Evolutionary conservation across 2,113 vertebrate species (phyloP), one percentile per base, ranked within the genome.

Genomic region (Tragelaphus scriptus): DNA sequence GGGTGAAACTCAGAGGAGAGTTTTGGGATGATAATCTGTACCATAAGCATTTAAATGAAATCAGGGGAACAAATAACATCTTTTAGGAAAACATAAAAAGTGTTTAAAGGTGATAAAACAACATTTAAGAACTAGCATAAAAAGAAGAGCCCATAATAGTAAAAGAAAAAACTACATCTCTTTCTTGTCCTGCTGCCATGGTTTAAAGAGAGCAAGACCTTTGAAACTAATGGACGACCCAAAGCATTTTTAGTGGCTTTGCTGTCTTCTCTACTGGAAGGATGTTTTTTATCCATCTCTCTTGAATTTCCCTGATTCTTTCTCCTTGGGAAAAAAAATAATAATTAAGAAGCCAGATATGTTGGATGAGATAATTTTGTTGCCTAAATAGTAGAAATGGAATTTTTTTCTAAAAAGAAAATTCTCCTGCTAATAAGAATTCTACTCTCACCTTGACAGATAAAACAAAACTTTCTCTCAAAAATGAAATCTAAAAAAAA

Each of bases 381-480:
- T 93, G 77, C 44, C 77, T 93, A 77, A 88, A 86, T 49, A 82
- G 36, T 56, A 89, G 9, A 36, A 87, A 79, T 91, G 19, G 49
- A 92, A 82, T 86, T 92, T 91, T 81, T 97, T 95, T 84, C 84
- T 89, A 36, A 13, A 51, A 7, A 89, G 6, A 75, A 93, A 71
- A 19, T n/a, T 84, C 14, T 36, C 10, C 53, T 61, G 55, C 30
- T 49, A 77, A 6, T 30, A 75, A 88, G 49, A 95, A 87, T 88
- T 92, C 47, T 90, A 23, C 13, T 82, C 28, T 85, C 47, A 81
- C 56, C 58, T n/a, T 89, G 44, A 68, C 47, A 94, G 61, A 68
- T 71, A 77, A 77, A 44, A 26, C 7, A 97, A 80, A 95, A 91
- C 51, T 81, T 75, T 47, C 93, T 96, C 92, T 97, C 30, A 90